Conservation (phyloP, 2,888 invertebrate species). For the Melinopterus prodromus region DNA sequence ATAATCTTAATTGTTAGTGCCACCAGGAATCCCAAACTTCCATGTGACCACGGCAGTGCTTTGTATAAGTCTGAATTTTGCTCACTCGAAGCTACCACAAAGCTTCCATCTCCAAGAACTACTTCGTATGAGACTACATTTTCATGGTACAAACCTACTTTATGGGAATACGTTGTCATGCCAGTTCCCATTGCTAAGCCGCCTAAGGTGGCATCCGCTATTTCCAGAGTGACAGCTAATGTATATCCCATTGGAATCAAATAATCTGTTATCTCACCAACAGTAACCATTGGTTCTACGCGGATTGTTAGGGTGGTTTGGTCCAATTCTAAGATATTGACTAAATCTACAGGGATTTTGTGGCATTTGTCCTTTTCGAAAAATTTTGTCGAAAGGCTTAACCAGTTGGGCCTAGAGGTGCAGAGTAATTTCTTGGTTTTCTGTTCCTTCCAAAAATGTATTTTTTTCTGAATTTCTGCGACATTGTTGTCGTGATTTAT, state of each 20-base stretch:
- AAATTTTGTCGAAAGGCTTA: conserved; percentile 73
- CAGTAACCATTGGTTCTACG: conserved; percentile 74
- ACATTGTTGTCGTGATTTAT: conserved; percentile 62
- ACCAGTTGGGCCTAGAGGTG: conserved; percentile 75
- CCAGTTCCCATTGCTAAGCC: conserved; percentile 75
- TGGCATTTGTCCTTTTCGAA: conserved; percentile 71
- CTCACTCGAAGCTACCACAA: conserved; percentile 65
- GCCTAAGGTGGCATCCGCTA: conserved; percentile 74
- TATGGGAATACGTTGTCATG: conserved; percentile 79
- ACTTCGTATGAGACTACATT: conserved; percentile 72
- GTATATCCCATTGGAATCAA: conserved; percentile 73
- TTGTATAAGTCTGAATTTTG: conserved; percentile 68
- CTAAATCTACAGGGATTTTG: conserved; percentile 69
- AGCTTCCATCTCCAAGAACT: conserved; percentile 68
- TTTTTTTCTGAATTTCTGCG: conserved; percentile 62
- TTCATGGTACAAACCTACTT: conserved; percentile 75
- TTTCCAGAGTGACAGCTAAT: conserved; percentile 72
- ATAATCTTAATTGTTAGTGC: conserved; percentile 71
- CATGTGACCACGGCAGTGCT: conserved; percentile 73
- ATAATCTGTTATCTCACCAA: conserved; percentile 70
- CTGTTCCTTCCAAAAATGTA: conserved; percentile 65
- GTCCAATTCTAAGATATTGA: conserved; percentile 69
- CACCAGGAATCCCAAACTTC: conserved; percentile 72
- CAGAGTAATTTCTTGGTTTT: conserved; percentile 67
- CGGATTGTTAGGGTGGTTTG: conserved; percentile 66